phyloP scores from a whole-genome alignment of 2,113 vertebrate genomes.

The Oryzias woworae region DNA sequence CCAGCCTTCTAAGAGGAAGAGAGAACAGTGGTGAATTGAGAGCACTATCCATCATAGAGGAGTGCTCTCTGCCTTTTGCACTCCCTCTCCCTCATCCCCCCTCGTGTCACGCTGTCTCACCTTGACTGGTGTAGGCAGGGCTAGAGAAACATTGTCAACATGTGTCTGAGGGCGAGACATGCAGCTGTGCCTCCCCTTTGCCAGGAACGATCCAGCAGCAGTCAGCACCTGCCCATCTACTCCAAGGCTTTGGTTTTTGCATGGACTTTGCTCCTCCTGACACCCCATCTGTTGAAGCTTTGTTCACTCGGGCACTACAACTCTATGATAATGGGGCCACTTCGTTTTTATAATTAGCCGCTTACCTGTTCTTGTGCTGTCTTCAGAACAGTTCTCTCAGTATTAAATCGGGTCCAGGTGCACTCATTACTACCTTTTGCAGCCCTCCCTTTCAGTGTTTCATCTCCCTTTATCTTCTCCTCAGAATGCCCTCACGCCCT shows the following conservation, averaged over 20 bases:
- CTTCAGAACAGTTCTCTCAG: slow-evolving; percentile 39
- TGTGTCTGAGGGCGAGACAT: slow-evolving; percentile 66
- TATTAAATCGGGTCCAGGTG: slow-evolving; percentile 57
- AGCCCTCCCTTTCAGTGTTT: slow-evolving; percentile 43
- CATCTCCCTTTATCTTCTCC: slow-evolving; percentile 51
- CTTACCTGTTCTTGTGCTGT: slow-evolving; percentile 57
- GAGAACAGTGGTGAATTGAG: slow-evolving; percentile 81
- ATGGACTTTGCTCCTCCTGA: slow-evolving; percentile 66
- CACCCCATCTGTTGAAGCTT: slow-evolving; percentile 71
- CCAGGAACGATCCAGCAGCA: slow-evolving; percentile 43
- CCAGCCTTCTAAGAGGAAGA: slow-evolving; percentile 87
- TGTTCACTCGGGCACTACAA: slow-evolving; percentile 62
- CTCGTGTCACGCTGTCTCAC: slow-evolving; percentile 80
- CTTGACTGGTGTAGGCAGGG: slow-evolving; percentile 81
- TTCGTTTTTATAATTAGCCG: slow-evolving; percentile 74
- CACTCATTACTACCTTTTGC: slow-evolving; percentile 40
- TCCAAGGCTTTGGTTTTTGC: slow-evolving; percentile 57
- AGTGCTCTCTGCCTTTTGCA: slow-evolving; percentile 55
- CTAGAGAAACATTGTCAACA: slow-evolving; percentile 73
- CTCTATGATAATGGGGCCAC: slow-evolving; percentile 60
- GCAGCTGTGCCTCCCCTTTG: slow-evolving; percentile 54
- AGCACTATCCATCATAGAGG: slow-evolving; percentile 89
- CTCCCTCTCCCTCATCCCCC: slow-evolving; percentile 55
- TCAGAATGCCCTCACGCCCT: slow-evolving; percentile 34
- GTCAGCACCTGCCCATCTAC: slow-evolving; percentile 60